These are phyloP conservation scores for Lethocerus indicus DNA, from an alignment of 1,140 invertebrate genomes.

Conservation along the genomic window DNA sequence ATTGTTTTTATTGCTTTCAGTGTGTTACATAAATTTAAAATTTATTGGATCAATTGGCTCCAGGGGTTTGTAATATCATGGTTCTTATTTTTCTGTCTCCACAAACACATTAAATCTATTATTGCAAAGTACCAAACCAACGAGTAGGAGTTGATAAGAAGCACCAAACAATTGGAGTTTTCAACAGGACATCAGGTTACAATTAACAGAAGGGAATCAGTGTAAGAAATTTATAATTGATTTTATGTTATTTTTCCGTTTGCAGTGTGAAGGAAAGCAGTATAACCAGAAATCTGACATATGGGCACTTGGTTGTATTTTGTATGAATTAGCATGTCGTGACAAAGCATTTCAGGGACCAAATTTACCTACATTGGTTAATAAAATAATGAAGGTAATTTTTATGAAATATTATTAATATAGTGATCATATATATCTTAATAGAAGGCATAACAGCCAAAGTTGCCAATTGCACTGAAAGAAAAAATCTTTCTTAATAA, in stretches of 20 bases:
- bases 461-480: too few species aligned
- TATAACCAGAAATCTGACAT: conserved; percentile 68
- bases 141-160: too few species aligned
- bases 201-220: too few species aligned
- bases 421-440: background rate
- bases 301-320: conserved; percentile 64
- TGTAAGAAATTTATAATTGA: too few species aligned
- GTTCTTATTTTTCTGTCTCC: background rate
- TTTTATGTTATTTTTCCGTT: too few species aligned
- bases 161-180: too few species aligned
- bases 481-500: too few species aligned
- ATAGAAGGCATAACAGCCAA: conserved; percentile 1
- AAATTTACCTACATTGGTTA: conserved; percentile 55
- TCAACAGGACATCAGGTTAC: too few species aligned
- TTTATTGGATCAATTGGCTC: background rate
- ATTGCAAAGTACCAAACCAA: too few species aligned
- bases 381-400: conserved; percentile 54
- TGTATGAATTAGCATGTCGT: conserved; percentile 64
- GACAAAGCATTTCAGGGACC: conserved; percentile 62
- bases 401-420: background rate
- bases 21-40: too few species aligned
- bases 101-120: too few species aligned
- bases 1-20: too few species aligned
- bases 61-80: background rate
- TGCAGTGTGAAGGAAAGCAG: conserved; percentile 54